A percentile compares a stretch with the other conserved stretches of the same genome.
phyloP scores from a whole-genome alignment of 2,888 invertebrate species.

The Chesias legatella region DNA sequence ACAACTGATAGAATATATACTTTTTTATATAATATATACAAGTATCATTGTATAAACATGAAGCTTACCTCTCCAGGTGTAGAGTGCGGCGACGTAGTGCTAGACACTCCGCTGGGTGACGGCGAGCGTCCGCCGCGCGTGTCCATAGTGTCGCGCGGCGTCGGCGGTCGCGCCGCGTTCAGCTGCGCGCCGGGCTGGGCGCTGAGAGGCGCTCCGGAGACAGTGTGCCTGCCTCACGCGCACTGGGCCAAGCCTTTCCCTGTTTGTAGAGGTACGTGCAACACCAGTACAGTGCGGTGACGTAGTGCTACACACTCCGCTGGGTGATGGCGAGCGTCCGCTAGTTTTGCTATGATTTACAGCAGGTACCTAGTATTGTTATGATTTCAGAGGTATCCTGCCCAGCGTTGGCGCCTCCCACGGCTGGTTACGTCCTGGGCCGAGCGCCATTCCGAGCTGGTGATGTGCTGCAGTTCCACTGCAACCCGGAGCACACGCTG shows the following conservation, averaged over 20 bases:
- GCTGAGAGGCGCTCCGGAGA: slow-evolving; percentile 86
- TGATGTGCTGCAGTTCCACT: slow-evolving; percentile 92
- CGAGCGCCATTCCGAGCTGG: slow-evolving; percentile 90
- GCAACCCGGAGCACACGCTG: slow-evolving; percentile 93
- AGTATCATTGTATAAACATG: no score
- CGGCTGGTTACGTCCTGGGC: slow-evolving; percentile 89
- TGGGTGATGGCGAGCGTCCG: no score
- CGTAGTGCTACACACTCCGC: no score
- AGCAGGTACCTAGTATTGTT: not conserved
- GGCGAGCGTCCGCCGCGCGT: slow-evolving; percentile 85
- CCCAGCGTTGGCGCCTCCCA: slow-evolving; percentile 86
- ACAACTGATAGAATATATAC: no score
- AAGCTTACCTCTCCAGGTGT: slow-evolving; percentile 82
- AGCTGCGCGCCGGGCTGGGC: slow-evolving; percentile 89
- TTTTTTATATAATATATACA: no score
- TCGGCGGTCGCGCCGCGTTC: slow-evolving; percentile 90
- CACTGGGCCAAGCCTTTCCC: slow-evolving; percentile 91
- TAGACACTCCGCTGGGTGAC: slow-evolving; percentile 53
- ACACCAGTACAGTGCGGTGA: not conserved
- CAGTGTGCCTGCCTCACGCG: slow-evolving; percentile 87
- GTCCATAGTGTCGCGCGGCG: slow-evolving; percentile 87
- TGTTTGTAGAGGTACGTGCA: slow-evolving; percentile 83
- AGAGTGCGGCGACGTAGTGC: slow-evolving; percentile 88
- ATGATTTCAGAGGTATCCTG: slow-evolving; percentile 86
- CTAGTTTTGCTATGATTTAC: not conserved